Evolutionary conservation across 2,797 vertebrate species (phyloP), one percentile per base, ranked within the genome.

Genomic region (Babyrousa celebensis): DNA sequence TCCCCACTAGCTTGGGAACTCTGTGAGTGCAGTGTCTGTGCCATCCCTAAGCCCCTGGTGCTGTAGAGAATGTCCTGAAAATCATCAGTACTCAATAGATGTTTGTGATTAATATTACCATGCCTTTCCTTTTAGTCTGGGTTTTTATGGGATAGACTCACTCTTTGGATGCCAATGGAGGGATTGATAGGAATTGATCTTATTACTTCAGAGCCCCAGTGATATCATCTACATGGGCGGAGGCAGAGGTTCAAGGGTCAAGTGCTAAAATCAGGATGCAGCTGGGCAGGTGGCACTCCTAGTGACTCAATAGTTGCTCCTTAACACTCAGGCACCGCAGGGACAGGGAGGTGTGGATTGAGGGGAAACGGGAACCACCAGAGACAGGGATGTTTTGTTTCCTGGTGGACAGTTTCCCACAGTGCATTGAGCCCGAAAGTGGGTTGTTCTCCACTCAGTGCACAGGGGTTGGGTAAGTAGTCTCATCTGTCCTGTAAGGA

Each of bases 151-250:
- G n/a, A 16, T 17, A 94, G 43, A 65, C 29, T 36, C 10, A 25
- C 56, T 83, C 36, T 97, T 83, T 60, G 67, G 60, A 27, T 27
- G 32, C 79, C 96, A 71, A 78, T 63, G 77, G 79, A 96, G 25
- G 63, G 70, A 68, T 52, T 67, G 86, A 58, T 80, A 68, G 17
- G 75, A 95, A 78, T 67, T 52, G 70, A 82, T 23, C 85, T 84
- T 78, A 60, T 78, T 83, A 79, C 60, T 36, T n/a, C n/a, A 88
- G 36, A 85, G 74, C 68, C 72, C 15, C 7, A 36, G 65, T 70
- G 92, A 23, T 17, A n/a, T 23, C 20, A 52, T 75, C 80, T 62
- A 17, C 58, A 20, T 12, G 18, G 60, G 79, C 54, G 56, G 86
- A 58, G 71, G 71, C 40, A 60, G 40, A 56, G 32, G 32, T 83